These are phyloP conservation scores for Heteropelma amictum DNA, from an alignment of 2,888 invertebrate genomes.

Conservation along the genomic window DNA sequence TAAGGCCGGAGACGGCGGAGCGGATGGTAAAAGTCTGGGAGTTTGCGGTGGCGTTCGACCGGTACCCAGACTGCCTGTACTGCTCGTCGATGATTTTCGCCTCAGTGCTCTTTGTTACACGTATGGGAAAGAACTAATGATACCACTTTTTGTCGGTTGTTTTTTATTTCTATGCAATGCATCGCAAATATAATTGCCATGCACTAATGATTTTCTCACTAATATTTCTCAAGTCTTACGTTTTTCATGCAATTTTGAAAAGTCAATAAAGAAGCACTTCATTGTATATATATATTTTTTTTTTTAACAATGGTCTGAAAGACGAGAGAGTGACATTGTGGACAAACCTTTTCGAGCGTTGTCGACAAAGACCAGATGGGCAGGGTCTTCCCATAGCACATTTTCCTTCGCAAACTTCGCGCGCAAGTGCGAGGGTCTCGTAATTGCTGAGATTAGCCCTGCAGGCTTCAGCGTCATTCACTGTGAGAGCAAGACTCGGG, in stretches of 20 bases:
- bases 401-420: constrained; percentile 92
- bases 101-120: constrained; percentile 68
- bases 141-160: constrained; percentile 44
- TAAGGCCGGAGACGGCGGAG: constrained; percentile 76
- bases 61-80: constrained; percentile 76
- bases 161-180: constrained; percentile 10
- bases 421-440: constrained; percentile 87
- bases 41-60: constrained; percentile 77
- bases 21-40: constrained; percentile 75
- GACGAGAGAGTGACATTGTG: no score
- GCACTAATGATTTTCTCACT: no score
- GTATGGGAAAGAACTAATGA: constrained; percentile 50
- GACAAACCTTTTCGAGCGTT: constrained; percentile 77
- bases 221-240: no score
- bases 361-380: constrained; percentile 87
- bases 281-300: no score
- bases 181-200: not conserved
- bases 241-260: no score
- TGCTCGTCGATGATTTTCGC: constrained; percentile 74
- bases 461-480: constrained; percentile 88
- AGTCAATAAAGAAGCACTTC: no score
- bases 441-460: constrained; percentile 89
- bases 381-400: constrained; percentile 91
- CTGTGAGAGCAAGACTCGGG: constrained; percentile 86
- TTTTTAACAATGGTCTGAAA: no score